Conservation (phyloP, 2,113 vertebrate species). For the Eudorcas thomsonii region DNA sequence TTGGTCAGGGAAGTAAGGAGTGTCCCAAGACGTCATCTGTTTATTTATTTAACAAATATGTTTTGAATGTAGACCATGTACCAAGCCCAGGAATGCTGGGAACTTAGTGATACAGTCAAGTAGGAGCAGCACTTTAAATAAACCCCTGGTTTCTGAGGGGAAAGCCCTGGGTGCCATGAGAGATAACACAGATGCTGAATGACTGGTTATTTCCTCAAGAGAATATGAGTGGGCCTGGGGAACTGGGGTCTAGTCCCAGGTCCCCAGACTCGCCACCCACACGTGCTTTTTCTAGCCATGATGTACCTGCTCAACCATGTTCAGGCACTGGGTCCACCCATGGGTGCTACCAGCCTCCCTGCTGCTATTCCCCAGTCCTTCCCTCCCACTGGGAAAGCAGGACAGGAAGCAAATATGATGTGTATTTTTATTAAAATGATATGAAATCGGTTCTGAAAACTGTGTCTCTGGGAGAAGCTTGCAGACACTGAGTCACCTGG, state of each 20-base stretch:
- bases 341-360: neutral
- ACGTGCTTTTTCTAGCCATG: neutral
- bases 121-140: neutral
- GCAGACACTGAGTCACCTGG: neutral
- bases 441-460: neutral
- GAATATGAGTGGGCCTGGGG: neutral
- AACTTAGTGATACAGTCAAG: neutral
- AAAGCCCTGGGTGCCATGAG: neutral
- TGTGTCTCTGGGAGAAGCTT: constrained; percentile 63
- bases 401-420: neutral
- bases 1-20: neutral
- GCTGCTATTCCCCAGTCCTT: too few relatives aligned
- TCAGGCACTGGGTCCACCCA: neutral
- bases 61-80: neutral
- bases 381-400: neutral
- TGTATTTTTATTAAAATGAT: neutral
- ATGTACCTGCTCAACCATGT: neutral
- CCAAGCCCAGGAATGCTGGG: neutral
- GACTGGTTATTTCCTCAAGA: neutral
- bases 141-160: neutral
- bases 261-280: neutral
- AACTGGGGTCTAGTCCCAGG: neutral
- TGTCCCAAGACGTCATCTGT: neutral
- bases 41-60: neutral
- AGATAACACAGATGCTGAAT: neutral